A percentile compares a stretch with the other conserved stretches of the same genome.
phyloP scores from a whole-genome alignment of 2,797 vertebrate genomes.

The Neomorphus geoffroyi region DNA sequence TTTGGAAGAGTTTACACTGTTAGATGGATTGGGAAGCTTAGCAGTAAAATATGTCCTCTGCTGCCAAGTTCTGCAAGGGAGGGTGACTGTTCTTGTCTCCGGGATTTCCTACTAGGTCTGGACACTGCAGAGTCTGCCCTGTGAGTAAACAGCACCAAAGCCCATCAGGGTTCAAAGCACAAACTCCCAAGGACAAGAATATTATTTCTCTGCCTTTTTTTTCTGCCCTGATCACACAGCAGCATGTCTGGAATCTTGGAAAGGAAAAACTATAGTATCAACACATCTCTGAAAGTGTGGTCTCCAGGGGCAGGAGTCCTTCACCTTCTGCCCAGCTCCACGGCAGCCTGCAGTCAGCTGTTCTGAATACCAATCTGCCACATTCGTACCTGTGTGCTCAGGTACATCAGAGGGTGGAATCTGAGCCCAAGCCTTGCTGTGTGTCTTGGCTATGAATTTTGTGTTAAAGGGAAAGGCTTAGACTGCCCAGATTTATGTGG shows the following conservation, averaged over 20 bases:
- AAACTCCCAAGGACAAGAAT: neutral
- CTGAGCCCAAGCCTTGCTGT: neutral
- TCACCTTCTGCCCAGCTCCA: neutral
- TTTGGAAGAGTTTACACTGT: neutral
- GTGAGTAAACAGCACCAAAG: neutral
- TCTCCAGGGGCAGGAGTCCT: neutral
- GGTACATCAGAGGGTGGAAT: neutral
- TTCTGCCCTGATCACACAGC: neutral
- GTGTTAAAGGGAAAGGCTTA: neutral
- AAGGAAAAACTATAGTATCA: neutral
- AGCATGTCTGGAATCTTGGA: neutral
- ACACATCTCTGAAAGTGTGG: neutral
- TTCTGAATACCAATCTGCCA: neutral
- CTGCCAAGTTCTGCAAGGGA: neutral
- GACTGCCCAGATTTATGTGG: neutral
- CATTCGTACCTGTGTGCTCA: neutral
- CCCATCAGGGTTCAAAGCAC: neutral
- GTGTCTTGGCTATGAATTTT: neutral
- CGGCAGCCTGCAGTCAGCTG: fast-evolving
- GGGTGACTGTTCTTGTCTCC: neutral
- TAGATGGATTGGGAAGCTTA: neutral
- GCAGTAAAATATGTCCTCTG: neutral
- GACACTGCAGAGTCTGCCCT: neutral
- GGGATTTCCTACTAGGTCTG: neutral
- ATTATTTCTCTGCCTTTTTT: neutral